Conservation (phyloP, 2,888 invertebrate species). For the Napeogenes sylphis region DNA sequence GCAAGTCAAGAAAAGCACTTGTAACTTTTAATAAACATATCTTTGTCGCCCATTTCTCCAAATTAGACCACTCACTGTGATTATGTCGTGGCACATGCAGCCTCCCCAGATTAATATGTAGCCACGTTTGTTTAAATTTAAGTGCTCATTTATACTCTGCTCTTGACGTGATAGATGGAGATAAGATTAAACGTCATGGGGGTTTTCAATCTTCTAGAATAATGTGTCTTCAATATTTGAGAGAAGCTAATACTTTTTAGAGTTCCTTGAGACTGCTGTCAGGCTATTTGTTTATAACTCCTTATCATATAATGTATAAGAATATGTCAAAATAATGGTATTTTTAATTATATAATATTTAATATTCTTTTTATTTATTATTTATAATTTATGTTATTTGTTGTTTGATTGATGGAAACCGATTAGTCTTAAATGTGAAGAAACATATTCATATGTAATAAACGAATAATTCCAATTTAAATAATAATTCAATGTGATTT, state of each 20-base stretch:
- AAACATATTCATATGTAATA: not conserved
- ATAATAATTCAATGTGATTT: not conserved
- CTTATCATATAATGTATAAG: too few relatives aligned
- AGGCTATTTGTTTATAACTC: too few relatives aligned
- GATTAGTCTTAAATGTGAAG: too few relatives aligned
- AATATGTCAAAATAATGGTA: too few relatives aligned
- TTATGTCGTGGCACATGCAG: constrained; percentile 7
- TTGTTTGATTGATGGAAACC: too few relatives aligned
- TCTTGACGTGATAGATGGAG: constrained; percentile 4
- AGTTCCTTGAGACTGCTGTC: not conserved
- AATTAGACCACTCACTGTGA: not conserved
- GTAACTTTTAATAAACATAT: not conserved
- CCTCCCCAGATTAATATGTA: constrained; percentile 6
- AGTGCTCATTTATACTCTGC: constrained; percentile 5
- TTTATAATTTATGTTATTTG: too few relatives aligned
- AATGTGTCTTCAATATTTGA: not conserved
- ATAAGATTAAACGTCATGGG: constrained; percentile 5
- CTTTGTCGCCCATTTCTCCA: not conserved
- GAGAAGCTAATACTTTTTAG: not conserved
- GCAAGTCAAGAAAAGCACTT: too few relatives aligned
- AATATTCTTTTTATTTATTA: too few relatives aligned
- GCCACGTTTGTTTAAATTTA: constrained; percentile 7
- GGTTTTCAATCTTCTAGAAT: not conserved
- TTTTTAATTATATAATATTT: too few relatives aligned
- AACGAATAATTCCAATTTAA: not conserved